Base-by-base conservation (phyloP, 2,113 vertebrate species). In the Tautogolabrus adspersus region DNA sequence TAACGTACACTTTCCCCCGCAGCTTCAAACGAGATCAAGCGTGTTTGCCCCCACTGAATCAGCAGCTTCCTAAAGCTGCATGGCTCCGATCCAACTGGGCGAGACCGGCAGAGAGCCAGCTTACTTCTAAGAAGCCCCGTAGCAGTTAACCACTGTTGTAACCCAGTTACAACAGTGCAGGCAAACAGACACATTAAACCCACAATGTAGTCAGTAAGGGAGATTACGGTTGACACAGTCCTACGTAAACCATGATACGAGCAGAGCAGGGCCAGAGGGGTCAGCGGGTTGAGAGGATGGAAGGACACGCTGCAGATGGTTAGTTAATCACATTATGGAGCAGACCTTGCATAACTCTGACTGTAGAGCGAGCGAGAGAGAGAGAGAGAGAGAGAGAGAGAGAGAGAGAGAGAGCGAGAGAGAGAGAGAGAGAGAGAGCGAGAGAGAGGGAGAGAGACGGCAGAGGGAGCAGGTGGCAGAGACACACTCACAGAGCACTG, bases 291-390 rank as follows among this genome's bases (percentile, higher is more conserved):
- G 63, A 66, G 44, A 54, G 42, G 59, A 74, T 74, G 59, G 65
- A 81, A 71, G 64, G 65, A 72, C 84, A 79, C 22, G n/a, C 60
- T 30, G 75, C 60, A 58, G 56, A 60, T 56, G 23, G 70, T 54
- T 77, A 60, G 80, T 82, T 85, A 82, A 92, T 89, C 81, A 83
- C 73, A 83, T 85, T 82, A 84, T 13, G 57, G 60, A 66, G 49
- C 67, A 59, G 58, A 64, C 67, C 42, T 63, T 82, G 69, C 67
- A 65, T 75, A 83, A 75, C 67, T 54, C 61, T 65, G 57, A 65
- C 61, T 74, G 75, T 1, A 63, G 44, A 57, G 19, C 61, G 56
- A 76, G 66, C 75, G 54, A 63, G 26, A 26, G 38, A 4, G 38
- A 40, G 38, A 40, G 38, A 40, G 38, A 40, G 38, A 26, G 26